Evolutionary conservation across 2,888 invertebrate species (phyloP).

Genomic region (Zaprionus obscuricornis): DNA sequence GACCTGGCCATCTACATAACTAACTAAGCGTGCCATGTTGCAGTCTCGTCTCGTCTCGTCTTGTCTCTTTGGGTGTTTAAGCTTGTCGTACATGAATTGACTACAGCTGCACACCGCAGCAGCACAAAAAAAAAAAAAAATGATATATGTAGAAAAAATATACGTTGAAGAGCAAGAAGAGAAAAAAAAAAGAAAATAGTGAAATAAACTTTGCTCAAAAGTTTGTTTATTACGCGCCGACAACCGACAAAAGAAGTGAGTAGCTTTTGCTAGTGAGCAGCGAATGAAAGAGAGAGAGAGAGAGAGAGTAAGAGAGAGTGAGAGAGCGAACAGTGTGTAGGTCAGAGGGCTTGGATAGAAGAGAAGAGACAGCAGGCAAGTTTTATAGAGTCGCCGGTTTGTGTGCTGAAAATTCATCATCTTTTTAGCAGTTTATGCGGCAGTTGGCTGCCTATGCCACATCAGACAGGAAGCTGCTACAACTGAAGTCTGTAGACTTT

Average conservation of each 20-base stretch:
- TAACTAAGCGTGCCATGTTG: slow-evolving; percentile 79
- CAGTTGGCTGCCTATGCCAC: slow-evolving; percentile 62
- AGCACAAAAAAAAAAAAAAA: slow-evolving; percentile 9
- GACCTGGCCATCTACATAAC: slow-evolving; percentile 77
- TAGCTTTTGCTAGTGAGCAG: slow-evolving; percentile 35
- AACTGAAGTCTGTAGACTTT: slow-evolving; percentile 18
- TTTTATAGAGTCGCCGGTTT: slow-evolving; percentile 58
- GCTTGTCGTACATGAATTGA: slow-evolving; percentile 72
- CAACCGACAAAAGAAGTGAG: slow-evolving; percentile 61
- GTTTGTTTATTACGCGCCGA: slow-evolving; percentile 79
- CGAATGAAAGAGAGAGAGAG: background rate
- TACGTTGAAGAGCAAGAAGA: slow-evolving; percentile 5
- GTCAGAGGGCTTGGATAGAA: no score
- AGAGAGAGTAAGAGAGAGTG: background rate
- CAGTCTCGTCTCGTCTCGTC: no score
- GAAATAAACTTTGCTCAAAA: slow-evolving; percentile 78
- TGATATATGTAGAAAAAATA: slow-evolving; percentile 3
- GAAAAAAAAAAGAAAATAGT: slow-evolving; percentile 57
- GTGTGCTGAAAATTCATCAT: slow-evolving; percentile 76
- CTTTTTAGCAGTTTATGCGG: slow-evolving; percentile 75
- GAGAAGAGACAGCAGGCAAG: slow-evolving; percentile 29
- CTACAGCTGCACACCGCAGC: slow-evolving; percentile 35
- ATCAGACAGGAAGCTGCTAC: slow-evolving; percentile 5
- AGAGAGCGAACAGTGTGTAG: background rate
- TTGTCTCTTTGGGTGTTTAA: slow-evolving; percentile 62